phyloP scores from a whole-genome alignment of 2,113 vertebrate species.

The Rynchops niger region DNA sequence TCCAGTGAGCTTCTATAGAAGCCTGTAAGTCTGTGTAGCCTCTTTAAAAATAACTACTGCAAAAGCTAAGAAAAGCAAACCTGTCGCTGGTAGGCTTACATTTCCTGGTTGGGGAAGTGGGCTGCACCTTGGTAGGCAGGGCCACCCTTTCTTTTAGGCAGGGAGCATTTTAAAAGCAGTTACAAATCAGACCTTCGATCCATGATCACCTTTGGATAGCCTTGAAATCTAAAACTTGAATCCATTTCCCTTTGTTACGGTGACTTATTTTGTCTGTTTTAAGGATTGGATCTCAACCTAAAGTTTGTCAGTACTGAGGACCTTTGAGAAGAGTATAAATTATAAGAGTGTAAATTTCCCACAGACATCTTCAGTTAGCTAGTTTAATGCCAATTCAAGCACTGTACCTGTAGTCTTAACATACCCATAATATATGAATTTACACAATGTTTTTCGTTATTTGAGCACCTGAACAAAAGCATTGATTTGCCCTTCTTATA shows the following conservation, averaged over 20 bases:
- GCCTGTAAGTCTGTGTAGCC: not conserved
- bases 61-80: not conserved
- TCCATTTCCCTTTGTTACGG: not conserved
- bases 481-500: not conserved
- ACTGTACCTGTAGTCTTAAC: not conserved
- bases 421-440: not conserved
- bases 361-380: not conserved
- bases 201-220: not conserved
- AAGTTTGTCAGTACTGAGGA: not conserved
- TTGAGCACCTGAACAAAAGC: not conserved
- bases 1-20: not conserved
- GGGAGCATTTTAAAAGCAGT: not conserved
- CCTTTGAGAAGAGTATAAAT: not conserved
- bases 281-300: not conserved
- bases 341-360: not conserved
- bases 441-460: not conserved
- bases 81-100: accelerated
- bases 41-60: not conserved
- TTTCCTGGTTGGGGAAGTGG: not conserved
- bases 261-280: not conserved
- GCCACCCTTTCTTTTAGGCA: not conserved
- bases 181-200: not conserved
- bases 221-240: not conserved
- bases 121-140: not conserved
- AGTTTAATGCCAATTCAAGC: not conserved